Conservation (phyloP, 1,140 invertebrate species). For the Pogonus chalceus region DNA sequence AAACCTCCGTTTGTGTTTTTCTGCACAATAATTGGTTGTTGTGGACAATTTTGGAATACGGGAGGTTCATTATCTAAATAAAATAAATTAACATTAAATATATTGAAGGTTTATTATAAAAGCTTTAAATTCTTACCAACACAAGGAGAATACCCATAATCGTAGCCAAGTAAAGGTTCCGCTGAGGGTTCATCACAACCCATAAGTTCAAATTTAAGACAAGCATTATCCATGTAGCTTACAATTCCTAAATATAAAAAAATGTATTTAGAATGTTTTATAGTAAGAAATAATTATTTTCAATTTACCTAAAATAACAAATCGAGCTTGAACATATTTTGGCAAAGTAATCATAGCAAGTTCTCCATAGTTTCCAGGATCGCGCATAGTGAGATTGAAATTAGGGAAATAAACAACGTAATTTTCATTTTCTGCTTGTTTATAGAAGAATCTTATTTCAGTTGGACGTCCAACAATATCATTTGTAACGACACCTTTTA, state of each 20-base stretch:
- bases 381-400: constrained; percentile 85
- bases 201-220: constrained; percentile 92
- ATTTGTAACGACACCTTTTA: constrained; percentile 90
- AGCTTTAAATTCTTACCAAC: constrained; percentile 49
- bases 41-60: constrained; percentile 91
- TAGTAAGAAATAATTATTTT: too few species aligned
- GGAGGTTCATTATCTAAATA: constrained; percentile 84
- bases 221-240: constrained; percentile 93
- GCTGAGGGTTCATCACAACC: constrained; percentile 78
- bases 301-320: constrained; percentile 69
- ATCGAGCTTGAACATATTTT: constrained; percentile 84
- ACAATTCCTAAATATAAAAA: constrained; percentile 56
- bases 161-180: constrained; percentile 80
- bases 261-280: constrained; percentile 1
- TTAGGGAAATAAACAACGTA: constrained; percentile 95
- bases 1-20: constrained; percentile 78
- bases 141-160: constrained; percentile 88
- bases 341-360: constrained; percentile 91
- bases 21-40: constrained; percentile 80
- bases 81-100: background rate
- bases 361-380: constrained; percentile 90
- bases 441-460: constrained; percentile 94
- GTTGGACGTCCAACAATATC: constrained; percentile 90
- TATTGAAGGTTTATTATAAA: constrained; percentile 5
- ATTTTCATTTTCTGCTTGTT: constrained; percentile 84